Base-by-base conservation (phyloP, 2,888 invertebrate genomes). In the Lypha dubia region DNA sequence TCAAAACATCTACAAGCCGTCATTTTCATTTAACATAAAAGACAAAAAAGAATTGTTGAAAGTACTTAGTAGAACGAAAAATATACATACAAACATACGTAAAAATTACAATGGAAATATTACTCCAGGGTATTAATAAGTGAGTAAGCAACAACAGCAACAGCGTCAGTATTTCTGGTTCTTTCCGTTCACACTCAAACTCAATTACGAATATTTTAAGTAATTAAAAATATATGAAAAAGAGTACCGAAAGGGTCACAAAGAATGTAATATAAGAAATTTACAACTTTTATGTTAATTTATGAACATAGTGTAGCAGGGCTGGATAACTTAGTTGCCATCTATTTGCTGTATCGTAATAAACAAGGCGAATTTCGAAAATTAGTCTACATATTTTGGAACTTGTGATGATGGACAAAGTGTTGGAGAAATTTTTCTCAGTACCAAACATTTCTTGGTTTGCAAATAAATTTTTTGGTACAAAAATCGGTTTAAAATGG, bases 61-160 rank as follows among this genome's bases (percentile, higher is more conserved):
- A 44, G 15, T 0, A 20, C 20, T 17, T 5, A 44, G 4, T 24
- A 20, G 24, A 44, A 44, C 11, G 20, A 65, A 46, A 24, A n/a
- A n/a, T n/a, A n/a, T n/a, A n/a, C n/a, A n/a, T n/a, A n/a, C n/a
- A n/a, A n/a, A 9, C 2, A 41, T 15, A 13, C 1, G 13, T 46
- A 7, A 3, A 58, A 13, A 35, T 28, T n/a, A 13, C n/a, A 51
- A 53, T 20, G 15, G 15, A 63, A 75, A 46, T 53, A 13, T 41
- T 51, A 41, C 68, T 17, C 60, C 20, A 32, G 60, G 41, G 49
- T 24, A 58, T 67, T 20, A 67, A 38, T 9, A 67, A 77, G 56
- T 62, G 74, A 75, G 65, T n/a, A n/a, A n/a, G n/a, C n/a, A n/a
- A n/a, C 75, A 76, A 22, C 58, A 41, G 15, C 15, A 15, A 15